Base-by-base conservation (phyloP, 2,888 invertebrate genomes). In the Troides helena region DNA sequence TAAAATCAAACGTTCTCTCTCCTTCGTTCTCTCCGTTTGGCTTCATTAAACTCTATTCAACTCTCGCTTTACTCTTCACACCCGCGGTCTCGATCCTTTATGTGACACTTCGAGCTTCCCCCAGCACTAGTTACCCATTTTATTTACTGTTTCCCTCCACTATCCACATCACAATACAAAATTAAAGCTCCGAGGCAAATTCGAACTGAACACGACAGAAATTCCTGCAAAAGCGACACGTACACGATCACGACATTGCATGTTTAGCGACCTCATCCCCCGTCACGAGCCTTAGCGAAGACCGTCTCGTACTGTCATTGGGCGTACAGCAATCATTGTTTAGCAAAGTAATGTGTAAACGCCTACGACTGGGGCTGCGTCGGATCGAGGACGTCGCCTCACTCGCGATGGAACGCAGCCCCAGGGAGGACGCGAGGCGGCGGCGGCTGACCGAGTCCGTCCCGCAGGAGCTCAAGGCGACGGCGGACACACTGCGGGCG, bases 401-500 rank as follows among this genome's bases (percentile, higher is more conserved):
- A 61, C 50, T 77, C 79, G 84, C 79, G 82, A 80, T 78, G 78
- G 83, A 81, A 77, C 78, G 84, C 83, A 83, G 83, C 81, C 78
- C 80, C 77, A 78, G 80, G 75, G 77, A 77, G 75, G 78, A 81
- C 80, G 79, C 77, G 82, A 81, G 83, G 84, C 83, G 84, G 81
- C 83, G 83, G 88, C 83, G 84, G 87, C 85, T 83, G 86, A 83
- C 81, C 81, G 83, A 85, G 85, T 83, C 84, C 85, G 81, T 81
- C 83, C 86, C 88, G 93, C 95, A 96, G 96, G 96, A 96, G 94
- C 95, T 96, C 94, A 95, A 95, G 94, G 95, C 95, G 87, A 95
- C 96, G 94, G 96, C 96, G 94, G 96, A 96, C 94, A 95, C 95
- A 85, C 95, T 96, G 94, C 96, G 95, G 94, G 95, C 95, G 90